Conservation (phyloP, 2,113 vertebrate species). For the Procavia capensis region DNA sequence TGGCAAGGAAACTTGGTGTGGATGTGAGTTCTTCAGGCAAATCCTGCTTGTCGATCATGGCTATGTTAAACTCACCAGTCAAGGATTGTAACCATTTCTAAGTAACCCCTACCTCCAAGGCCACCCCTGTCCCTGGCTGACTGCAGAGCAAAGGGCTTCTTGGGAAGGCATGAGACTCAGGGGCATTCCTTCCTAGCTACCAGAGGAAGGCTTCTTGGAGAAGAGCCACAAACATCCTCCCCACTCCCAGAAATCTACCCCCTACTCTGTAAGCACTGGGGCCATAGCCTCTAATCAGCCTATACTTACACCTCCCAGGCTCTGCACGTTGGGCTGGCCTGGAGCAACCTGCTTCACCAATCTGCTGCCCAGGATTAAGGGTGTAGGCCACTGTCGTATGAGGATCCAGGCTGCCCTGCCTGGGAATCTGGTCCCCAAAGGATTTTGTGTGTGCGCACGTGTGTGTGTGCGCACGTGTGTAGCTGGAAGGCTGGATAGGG, state of each 20-base stretch:
- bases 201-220: not conserved
- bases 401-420: not conserved
- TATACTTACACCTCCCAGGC: not conserved
- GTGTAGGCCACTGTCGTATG: not conserved
- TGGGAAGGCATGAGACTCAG: not conserved
- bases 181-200: accelerated
- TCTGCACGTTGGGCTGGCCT: not conserved
- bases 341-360: not conserved
- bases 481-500: not conserved
- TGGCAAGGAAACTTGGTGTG: not conserved
- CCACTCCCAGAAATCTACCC: too few species aligned
- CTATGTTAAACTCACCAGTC: not conserved
- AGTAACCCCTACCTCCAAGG: accelerated
- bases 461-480: not conserved
- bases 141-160: not conserved
- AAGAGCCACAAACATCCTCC: not conserved
- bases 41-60: not conserved
- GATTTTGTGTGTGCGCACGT: not conserved
- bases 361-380: not conserved
- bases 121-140: not conserved
- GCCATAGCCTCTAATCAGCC: not conserved
- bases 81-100: not conserved
- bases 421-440: too few species aligned
- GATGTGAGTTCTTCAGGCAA: too few species aligned
- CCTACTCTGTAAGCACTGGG: not conserved